Evolutionary conservation across 2,113 vertebrate genomes (phyloP).

Genomic region (Stegostoma tigrinum): DNA sequence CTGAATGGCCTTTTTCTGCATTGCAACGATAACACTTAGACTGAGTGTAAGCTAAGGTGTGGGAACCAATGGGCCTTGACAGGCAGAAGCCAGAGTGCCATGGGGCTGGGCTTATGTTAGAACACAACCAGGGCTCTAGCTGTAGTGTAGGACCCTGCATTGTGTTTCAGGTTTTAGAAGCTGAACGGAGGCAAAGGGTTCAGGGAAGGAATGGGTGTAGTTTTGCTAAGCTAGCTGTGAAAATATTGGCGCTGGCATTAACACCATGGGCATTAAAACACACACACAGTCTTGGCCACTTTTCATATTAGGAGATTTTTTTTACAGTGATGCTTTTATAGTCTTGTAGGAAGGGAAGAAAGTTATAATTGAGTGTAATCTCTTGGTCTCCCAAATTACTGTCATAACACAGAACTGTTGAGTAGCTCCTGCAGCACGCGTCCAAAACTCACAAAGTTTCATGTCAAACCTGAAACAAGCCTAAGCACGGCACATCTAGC

Average conservation of each 20-base stretch:
- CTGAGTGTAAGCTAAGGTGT: neutral
- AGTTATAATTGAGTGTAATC: neutral
- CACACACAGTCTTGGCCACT: neutral
- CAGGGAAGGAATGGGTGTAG: constrained; percentile 17
- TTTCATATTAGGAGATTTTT: neutral
- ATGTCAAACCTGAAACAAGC: neutral
- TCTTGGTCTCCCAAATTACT: neutral
- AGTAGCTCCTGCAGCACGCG: neutral
- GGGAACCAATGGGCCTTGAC: neutral
- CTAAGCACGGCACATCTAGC: neutral
- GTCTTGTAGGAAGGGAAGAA: neutral
- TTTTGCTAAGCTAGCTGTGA: constrained; percentile 10
- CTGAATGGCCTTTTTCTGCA: too few species aligned
- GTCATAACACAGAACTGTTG: neutral
- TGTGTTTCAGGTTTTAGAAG: neutral
- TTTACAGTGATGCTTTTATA: constrained; percentile 21
- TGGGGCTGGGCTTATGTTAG: too few species aligned
- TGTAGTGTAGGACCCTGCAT: too few species aligned
- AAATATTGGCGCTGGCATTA: constrained; percentile 31
- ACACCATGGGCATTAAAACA: neutral
- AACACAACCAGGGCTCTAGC: too few species aligned
- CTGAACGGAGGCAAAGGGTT: neutral
- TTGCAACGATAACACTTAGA: neutral
- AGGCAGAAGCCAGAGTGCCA: neutral
- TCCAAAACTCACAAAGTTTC: neutral